Base-by-base conservation (phyloP, 2,113 vertebrate species). In the Hylia prasina region DNA sequence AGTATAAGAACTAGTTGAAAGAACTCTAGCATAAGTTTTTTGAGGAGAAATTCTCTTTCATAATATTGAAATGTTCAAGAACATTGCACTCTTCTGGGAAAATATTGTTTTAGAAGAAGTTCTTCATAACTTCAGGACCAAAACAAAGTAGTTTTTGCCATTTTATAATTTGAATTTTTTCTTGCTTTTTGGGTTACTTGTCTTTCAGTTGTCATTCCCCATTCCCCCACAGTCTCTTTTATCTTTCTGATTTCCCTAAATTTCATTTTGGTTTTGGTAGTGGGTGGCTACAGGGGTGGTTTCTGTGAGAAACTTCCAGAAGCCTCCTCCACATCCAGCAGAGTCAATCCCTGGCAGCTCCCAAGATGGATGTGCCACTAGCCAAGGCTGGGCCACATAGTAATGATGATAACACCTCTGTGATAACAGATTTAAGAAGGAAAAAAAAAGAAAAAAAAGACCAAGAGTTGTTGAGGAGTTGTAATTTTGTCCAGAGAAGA, bases 171-270 rank as follows among this genome's bases (percentile, higher is more conserved):
- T 63, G 3, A 54, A 23, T 9, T 51, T 47, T 47, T 27, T 61
- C 48, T 64, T 69, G 6, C 1, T 3, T 61, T 91, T 83, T 61
- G 4, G 7, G 6, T 89, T 81, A 23, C 9, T 81, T 84, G 9
- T 30, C 8, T 6, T 21, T 10, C 4, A 45, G 19, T 54, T 2
- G 4, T 6, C 11, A 24, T 30, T 5, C 6, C 4, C 2, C 7
- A 13, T 56, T 6, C 5, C 6, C 2, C 5, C 4, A 17, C 5
- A 4, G 8, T 35, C 23, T 50, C 13, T 48, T 63, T 53, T 10
- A 7, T 42, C 7, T 71, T 82, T 73, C 21, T 56, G 8, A 22
- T 75, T 71, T 87, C 42, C 33, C 20, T 11, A 19, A 18, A n/a
- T 68, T 58, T 76, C 0, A 11, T 54, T 65, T 77, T 70, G 10